phyloP scores from a whole-genome alignment of 2,797 vertebrate species.

The Neostethus bicornis region DNA sequence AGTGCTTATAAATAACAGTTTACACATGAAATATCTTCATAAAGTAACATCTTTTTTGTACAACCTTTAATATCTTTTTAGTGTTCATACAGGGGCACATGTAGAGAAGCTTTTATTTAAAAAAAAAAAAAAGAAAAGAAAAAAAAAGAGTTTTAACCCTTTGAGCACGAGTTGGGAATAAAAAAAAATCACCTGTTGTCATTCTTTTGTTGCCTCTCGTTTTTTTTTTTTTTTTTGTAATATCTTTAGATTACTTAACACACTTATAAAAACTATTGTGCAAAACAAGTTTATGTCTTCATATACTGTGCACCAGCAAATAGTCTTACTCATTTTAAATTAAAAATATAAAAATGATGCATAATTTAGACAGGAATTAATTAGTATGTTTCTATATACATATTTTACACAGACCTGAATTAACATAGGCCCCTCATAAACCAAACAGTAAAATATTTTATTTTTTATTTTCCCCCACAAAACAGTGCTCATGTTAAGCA shows the following conservation, averaged over 20 bases:
- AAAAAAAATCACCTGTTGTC: slow-evolving; percentile 71
- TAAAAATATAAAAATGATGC: slow-evolving; percentile 89
- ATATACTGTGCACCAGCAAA: slow-evolving; percentile 87
- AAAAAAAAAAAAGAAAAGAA: slow-evolving; percentile 57
- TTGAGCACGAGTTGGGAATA: slow-evolving; percentile 92
- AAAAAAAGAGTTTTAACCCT: slow-evolving; percentile 92
- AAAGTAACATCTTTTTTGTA: slow-evolving; percentile 98
- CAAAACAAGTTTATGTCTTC: slow-evolving; percentile 90
- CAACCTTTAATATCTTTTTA: slow-evolving; percentile 88
- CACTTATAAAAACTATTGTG: slow-evolving; percentile 95
- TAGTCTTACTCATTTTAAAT: slow-evolving; percentile 86
- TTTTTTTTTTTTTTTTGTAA: slow-evolving; percentile 64
- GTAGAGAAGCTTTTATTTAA: slow-evolving; percentile 81
- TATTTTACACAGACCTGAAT: slow-evolving; percentile 88
- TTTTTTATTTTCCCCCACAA: slow-evolving; percentile 50
- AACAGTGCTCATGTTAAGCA: slow-evolving; percentile 55
- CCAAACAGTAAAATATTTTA: slow-evolving; percentile 71
- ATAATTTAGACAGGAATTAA: slow-evolving; percentile 87
- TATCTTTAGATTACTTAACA: slow-evolving; percentile 93
- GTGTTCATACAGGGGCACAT: slow-evolving; percentile 90
- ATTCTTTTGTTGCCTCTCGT: slow-evolving; percentile 62
- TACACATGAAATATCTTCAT: slow-evolving; percentile 93
- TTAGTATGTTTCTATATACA: slow-evolving; percentile 84
- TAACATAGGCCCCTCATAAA: slow-evolving; percentile 82
- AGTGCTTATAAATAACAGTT: slow-evolving; percentile 95